Conservation (phyloP, 2,113 vertebrate species). For the Leptodactylus fuscus region DNA sequence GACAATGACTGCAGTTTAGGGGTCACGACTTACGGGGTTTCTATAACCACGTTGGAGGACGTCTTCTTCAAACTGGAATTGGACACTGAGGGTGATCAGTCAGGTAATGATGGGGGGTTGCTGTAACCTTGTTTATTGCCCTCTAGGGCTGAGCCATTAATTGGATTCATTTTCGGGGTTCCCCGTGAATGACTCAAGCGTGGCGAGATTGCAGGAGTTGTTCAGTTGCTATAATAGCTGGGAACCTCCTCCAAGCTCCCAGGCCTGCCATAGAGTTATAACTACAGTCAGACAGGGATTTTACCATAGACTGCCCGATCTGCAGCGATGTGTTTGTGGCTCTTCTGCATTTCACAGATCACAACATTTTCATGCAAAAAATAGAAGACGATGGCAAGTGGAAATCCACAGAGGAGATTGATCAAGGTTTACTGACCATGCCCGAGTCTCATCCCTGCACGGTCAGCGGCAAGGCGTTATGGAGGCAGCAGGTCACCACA, state of each 20-base stretch:
- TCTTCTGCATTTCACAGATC: constrained; percentile 86
- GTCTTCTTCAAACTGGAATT: constrained; percentile 94
- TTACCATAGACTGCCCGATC: too few species aligned
- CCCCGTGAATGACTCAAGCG: too few species aligned
- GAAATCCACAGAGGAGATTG: constrained; percentile 81
- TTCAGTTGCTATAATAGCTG: too few species aligned
- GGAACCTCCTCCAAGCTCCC: too few species aligned
- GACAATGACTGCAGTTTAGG: constrained; percentile 85
- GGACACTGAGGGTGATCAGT: constrained; percentile 92
- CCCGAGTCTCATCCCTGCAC: constrained; percentile 75
- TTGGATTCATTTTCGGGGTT: too few species aligned
- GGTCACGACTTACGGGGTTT: constrained; percentile 91
- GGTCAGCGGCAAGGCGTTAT: constrained; percentile 77
- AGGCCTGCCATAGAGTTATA: too few species aligned
- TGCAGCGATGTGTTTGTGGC: too few species aligned
- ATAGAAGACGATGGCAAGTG: constrained; percentile 79
- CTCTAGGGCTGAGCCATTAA: too few species aligned
- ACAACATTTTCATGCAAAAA: constrained; percentile 88
- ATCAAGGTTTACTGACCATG: constrained; percentile 87
- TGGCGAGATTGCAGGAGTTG: too few species aligned
- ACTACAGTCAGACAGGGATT: too few species aligned
- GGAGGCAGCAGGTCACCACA: constrained; percentile 89
- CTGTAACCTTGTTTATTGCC: too few species aligned
- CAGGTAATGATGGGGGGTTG: constrained; percentile 73
- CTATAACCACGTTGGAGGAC: constrained; percentile 97